Evolutionary conservation across 2,113 vertebrate species (phyloP).

Genomic region (Rhagologus leucostigma): DNA sequence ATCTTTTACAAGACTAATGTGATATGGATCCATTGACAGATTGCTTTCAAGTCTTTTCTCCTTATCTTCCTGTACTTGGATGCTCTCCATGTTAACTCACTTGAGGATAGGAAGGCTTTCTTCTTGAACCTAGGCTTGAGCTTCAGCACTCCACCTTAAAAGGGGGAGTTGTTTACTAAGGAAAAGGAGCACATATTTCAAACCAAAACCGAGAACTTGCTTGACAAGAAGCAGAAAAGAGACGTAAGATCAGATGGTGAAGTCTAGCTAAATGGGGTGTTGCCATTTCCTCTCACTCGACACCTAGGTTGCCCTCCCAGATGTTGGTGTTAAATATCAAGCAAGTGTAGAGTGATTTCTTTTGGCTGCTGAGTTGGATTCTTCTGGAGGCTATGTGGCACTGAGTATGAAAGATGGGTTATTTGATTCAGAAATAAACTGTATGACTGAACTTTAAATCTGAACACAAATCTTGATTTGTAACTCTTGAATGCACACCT

Average conservation of each 20-base stretch:
- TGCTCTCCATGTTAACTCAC: background rate
- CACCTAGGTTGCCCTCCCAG: background rate
- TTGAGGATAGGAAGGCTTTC: background rate
- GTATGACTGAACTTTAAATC: background rate
- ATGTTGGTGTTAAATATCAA: background rate
- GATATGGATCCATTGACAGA: background rate
- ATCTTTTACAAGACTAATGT: background rate
- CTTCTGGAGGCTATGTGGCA: background rate
- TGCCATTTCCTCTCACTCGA: conserved; percentile 21
- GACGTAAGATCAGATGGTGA: background rate
- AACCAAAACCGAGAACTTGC: background rate
- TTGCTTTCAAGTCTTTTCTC: background rate
- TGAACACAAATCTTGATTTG: background rate
- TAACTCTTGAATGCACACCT: background rate
- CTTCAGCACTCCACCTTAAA: background rate
- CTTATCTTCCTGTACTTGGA: background rate
- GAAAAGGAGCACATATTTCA: background rate
- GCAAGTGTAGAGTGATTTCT: conserved; percentile 26
- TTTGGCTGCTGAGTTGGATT: conserved; percentile 10
- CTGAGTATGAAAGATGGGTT: background rate
- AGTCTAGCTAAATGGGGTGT: background rate
- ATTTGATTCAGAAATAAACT: background rate
- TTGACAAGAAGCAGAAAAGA: conserved; percentile 20
- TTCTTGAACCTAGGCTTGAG: background rate
- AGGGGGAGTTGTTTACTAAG: background rate